Base-by-base conservation (phyloP, 1,140 invertebrate species). In the Lithobius niger region DNA sequence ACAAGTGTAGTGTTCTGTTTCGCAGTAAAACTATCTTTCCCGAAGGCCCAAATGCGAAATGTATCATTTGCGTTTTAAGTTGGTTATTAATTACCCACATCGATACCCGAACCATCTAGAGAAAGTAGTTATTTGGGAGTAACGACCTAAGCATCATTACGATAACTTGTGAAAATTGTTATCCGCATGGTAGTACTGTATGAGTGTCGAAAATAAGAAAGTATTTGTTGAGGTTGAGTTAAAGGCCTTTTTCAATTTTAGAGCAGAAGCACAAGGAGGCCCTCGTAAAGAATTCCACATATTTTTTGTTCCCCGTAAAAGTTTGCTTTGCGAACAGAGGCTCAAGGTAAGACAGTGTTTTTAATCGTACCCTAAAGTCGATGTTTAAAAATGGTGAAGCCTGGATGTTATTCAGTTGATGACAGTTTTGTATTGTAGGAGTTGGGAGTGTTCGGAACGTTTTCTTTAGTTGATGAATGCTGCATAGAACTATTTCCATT, bases 401-500 rank as follows among this genome's bases (percentile, higher is more conserved):
- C n/a, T n/a, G n/a, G n/a, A n/a, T n/a, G n/a, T n/a, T 24, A 52
- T 57, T 42, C 48, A 31, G 28, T 21, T 48, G 16, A 27, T 58
- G 44, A 27, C 52, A 31, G 56, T 57, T 59, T 66, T 55, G 45
- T n/a, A 59, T 65, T 87, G 19, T 77, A 87, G 72, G 84, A 88
- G 65, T 76, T 80, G 59, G 86, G 87, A 6, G 88, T 95, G 0
- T 79, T 81, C 62, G 81, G 81, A 2, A 85, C 79, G 61, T 81
- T 96, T 54, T 79, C 77, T 0, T 73, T 81, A 15, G 79, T 92
- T 36, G 83, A 89, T 63, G 89, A 96, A 72, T 84, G 92, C 60
- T 76, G 81, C 55, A 84, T 92, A 67, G 83, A 90, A 62, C 77
- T 97, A 18, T 88, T 90, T 69, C 90, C 92, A 0, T 81, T 96